Evolutionary conservation across 2,888 invertebrate species (phyloP).

Genomic region (Dasypolia templi): DNA sequence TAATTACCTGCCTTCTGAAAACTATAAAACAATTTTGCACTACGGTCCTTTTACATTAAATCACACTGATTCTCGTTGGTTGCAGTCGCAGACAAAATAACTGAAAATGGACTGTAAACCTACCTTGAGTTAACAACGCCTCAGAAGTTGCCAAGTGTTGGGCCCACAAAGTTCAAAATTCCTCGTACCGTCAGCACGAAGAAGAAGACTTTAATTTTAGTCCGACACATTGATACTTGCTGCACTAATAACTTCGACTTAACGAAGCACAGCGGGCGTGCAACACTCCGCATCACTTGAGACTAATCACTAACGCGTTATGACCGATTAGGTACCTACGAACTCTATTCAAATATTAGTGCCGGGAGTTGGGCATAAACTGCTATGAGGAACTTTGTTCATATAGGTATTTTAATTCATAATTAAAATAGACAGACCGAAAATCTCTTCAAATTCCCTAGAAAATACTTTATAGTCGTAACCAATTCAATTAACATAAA

Average conservation of each 20-base stretch:
- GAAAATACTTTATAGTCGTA: too few species aligned
- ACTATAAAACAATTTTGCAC: neutral
- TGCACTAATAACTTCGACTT: constrained; percentile 3
- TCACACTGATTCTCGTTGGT: neutral
- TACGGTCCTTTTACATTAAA: neutral
- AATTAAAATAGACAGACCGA: neutral
- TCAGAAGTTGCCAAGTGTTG: neutral
- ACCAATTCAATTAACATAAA: too few species aligned
- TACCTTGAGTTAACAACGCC: constrained; percentile 9
- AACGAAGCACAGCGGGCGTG: constrained; percentile 8
- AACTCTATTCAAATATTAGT: constrained; percentile 43
- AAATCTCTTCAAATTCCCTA: neutral
- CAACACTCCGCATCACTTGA: constrained; percentile 27
- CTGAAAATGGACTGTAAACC: neutral
- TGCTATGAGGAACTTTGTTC: neutral
- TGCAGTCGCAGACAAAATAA: neutral
- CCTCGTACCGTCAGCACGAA: neutral
- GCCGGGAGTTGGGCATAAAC: neutral
- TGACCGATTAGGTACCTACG: constrained; percentile 17
- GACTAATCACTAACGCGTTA: constrained; percentile 42
- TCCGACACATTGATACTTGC: neutral
- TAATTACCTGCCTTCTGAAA: neutral
- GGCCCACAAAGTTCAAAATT: neutral
- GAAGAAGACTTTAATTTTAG: neutral
- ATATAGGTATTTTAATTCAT: constrained; percentile 2